Evolutionary conservation across 2,113 vertebrate species (phyloP), one percentile per base, ranked within the genome.

Genomic region (Macquaria ambigua): DNA sequence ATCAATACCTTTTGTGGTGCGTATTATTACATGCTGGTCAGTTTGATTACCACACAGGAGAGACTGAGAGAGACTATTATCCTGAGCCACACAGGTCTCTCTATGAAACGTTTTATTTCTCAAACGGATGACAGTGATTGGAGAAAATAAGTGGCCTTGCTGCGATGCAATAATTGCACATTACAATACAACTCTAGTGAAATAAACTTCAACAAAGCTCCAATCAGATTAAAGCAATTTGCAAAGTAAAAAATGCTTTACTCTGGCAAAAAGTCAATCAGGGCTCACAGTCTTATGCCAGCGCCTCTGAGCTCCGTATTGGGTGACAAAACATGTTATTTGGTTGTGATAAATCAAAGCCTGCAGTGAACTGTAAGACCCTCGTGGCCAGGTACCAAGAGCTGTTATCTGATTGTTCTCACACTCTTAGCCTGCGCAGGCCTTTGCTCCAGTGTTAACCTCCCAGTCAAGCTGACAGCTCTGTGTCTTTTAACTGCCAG

Each of bases 401-500:
- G 74, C 74, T 85, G 77, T 78, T 88, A 81, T 89, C 79, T 85
- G 90, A 88, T 87, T 85, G 79, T 77, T 87, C 83, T 90, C 74
- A 61, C 48, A 63, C 75, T 58, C 52, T 83, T 74, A 71, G 76
- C 62, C 79, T 15, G 61, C 6, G 0, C 77, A 64, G 85, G 55
- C 71, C 81, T 90, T 83, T 90, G 77, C 86, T 87, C 89, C 59
- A 21, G 46, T 39, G 81, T 87, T 87, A 85, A 89, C 83, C 87
- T 79, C 79, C 62, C 73, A 68, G 86, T 85, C 77, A 56, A 76
- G 77, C 72, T 53, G 81, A 88, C 87, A 89, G 87, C 81, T 82
- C 43, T 16, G 84, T 85, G 79, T 92, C 90, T 75, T 81, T 89
- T 85, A 90, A 89, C 85, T 81, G 80, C 90, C 74, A 81, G 79